Conservation (phyloP, 2,797 vertebrate species). For the Ficedula albicollis region DNA sequence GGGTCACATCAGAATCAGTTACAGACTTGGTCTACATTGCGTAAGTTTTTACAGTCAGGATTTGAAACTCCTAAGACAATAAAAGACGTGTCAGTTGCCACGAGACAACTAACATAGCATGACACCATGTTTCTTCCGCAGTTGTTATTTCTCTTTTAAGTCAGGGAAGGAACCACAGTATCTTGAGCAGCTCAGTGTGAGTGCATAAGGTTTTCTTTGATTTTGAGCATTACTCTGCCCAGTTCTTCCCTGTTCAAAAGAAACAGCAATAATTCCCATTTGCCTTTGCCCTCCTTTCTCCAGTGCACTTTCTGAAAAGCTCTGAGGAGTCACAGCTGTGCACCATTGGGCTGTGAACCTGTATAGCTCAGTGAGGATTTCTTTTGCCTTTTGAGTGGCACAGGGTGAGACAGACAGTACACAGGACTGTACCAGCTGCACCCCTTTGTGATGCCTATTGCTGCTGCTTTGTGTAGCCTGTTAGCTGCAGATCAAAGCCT, state of each 20-base stretch:
- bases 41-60: background rate
- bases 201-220: background rate
- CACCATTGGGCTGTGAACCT: background rate
- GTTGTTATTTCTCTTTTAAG: background rate
- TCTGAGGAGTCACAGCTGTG: background rate
- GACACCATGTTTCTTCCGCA: background rate
- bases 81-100: background rate
- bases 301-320: background rate
- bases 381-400: background rate
- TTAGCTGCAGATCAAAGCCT: background rate
- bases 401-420: background rate
- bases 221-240: background rate
- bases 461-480: background rate
- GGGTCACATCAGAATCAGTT: background rate
- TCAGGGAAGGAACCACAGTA: background rate
- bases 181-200: background rate
- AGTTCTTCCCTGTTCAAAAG: background rate
- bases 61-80: background rate
- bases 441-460: background rate
- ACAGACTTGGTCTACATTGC: background rate
- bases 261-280: background rate
- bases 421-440: background rate
- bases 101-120: background rate
- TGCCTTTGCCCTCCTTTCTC: background rate
- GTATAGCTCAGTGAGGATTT: background rate